Evolutionary conservation across 2,888 invertebrate species (phyloP).

Genomic region (Quadroppia sp.): DNA sequence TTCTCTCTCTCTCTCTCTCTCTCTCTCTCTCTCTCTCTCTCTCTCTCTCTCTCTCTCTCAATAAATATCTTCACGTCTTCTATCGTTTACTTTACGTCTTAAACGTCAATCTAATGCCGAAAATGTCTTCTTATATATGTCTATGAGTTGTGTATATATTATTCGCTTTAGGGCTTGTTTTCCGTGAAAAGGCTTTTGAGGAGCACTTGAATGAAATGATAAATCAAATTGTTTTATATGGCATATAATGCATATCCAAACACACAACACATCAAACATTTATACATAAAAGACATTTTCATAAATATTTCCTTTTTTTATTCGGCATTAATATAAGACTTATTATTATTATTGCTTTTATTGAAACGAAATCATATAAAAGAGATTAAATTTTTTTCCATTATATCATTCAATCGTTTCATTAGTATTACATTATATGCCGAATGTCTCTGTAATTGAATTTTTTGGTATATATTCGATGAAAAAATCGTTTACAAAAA

Average conservation of each 20-base stretch:
- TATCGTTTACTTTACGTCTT: constrained; percentile 1
- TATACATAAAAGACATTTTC: not conserved
- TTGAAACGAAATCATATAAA: too few relatives aligned
- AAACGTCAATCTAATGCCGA: not conserved
- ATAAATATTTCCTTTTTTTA: not conserved
- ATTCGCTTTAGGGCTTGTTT: not conserved
- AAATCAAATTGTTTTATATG: not conserved
- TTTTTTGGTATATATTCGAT: too few relatives aligned
- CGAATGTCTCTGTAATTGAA: too few relatives aligned
- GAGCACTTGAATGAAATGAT: not conserved
- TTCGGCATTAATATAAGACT: not conserved
- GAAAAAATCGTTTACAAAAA: too few relatives aligned
- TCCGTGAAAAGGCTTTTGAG: not conserved
- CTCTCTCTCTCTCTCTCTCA: too few relatives aligned
- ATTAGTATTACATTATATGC: too few relatives aligned
- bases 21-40: too few relatives aligned
- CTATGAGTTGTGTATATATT: not conserved
- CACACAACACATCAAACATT: not conserved
- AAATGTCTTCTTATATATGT: not conserved
- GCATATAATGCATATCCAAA: too few relatives aligned
- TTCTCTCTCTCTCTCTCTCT: not conserved
- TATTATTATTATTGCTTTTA: too few relatives aligned
- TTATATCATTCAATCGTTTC: too few relatives aligned
- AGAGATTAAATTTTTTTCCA: too few relatives aligned
- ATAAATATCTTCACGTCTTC: not conserved